Evolutionary conservation across 1,140 invertebrate genomes (phyloP).

Genomic region (Amphibalanus amphitrite): DNA sequence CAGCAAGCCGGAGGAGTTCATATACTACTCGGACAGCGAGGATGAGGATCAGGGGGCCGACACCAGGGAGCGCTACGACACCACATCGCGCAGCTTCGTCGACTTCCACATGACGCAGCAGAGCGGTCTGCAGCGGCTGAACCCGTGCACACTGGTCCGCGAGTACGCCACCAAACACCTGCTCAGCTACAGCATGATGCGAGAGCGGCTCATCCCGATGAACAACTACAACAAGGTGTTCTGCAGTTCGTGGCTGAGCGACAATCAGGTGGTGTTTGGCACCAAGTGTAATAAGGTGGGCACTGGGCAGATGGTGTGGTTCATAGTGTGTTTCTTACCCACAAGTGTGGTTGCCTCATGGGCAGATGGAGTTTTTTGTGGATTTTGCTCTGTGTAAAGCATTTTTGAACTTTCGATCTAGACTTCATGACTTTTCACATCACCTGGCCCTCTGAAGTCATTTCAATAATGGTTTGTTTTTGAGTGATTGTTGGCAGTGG

Average conservation of each 20-base stretch:
- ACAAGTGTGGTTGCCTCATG: too few species aligned
- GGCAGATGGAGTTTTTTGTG: too few species aligned
- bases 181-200: conserved; percentile 69
- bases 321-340: too few species aligned
- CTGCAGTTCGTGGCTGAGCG: conserved; percentile 87
- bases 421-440: too few species aligned
- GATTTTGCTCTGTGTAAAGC: too few species aligned
- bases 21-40: neutral
- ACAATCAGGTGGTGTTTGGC: conserved; percentile 83
- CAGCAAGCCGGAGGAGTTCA: conserved; percentile 1
- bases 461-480: too few species aligned
- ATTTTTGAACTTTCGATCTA: too few species aligned
- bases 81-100: neutral
- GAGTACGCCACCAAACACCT: conserved; percentile 38
- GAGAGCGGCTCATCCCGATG: conserved; percentile 59
- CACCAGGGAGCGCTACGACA: neutral
- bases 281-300: conserved; percentile 91
- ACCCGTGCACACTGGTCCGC: neutral
- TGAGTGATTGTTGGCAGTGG: too few species aligned
- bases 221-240: conserved; percentile 87
- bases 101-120: neutral
- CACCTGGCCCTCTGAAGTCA: too few species aligned
- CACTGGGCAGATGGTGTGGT: too few species aligned
- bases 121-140: neutral
- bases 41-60: neutral